Conservation (phyloP, 2,797 vertebrate species). For the Botia almorhae region DNA sequence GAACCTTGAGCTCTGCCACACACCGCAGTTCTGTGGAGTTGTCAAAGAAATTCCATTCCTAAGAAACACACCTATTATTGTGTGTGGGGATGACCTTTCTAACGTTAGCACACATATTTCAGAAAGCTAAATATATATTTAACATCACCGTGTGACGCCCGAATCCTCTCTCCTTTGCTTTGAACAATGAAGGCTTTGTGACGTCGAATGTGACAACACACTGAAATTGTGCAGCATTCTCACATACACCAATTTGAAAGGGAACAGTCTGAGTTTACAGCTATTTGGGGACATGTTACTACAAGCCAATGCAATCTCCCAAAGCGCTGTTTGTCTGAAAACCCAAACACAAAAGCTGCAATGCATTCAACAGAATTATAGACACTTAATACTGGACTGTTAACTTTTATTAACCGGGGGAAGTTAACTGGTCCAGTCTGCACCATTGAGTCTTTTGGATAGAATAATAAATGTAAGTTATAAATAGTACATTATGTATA, state of each 20-base stretch:
- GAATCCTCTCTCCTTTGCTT: not conserved
- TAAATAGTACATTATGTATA: not conserved
- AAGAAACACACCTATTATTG: constrained; percentile 37
- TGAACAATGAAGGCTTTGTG: constrained; percentile 28
- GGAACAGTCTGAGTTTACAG: not conserved
- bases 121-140: constrained; percentile 38
- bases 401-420: too few relatives aligned
- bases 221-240: constrained; percentile 2
- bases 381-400: not conserved
- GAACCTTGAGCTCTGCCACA: not conserved
- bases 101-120: constrained; percentile 12
- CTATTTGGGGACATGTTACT: constrained; percentile 32
- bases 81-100: constrained; percentile 34
- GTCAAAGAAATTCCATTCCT: constrained; percentile 28
- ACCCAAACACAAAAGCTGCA: constrained; percentile 18
- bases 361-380: not conserved
- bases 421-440: not conserved
- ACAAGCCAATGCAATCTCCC: constrained; percentile 22
- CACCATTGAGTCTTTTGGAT: not conserved
- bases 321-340: constrained; percentile 28
- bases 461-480: not conserved
- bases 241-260: constrained; percentile 1
- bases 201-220: constrained; percentile 4
- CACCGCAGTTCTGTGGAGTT: constrained; percentile 2
- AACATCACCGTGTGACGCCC: constrained; percentile 5